A percentile compares a stretch with the other conserved stretches of the same genome.
Conservation (phyloP, 2,888 invertebrate species). For the Drosophila austrosaltans region DNA sequence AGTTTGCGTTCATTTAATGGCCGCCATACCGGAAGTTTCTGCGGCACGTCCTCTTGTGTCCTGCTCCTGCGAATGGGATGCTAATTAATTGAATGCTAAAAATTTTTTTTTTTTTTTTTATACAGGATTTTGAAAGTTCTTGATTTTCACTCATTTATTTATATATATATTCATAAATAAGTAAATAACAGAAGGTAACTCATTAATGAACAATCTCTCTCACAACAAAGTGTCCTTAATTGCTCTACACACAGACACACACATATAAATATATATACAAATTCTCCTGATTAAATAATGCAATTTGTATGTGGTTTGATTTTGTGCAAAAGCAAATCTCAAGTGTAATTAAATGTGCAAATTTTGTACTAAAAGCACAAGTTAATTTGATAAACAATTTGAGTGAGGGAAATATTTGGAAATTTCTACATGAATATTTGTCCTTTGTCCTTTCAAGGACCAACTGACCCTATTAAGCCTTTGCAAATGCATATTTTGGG, state of each 20-base stretch:
- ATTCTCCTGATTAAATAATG: conserved; percentile 63
- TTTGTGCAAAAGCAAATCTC: conserved; percentile 62
- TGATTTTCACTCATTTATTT: not conserved
- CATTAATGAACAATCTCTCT: conserved; percentile 56
- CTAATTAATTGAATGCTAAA: conserved; percentile 66
- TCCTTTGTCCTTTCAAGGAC: not conserved
- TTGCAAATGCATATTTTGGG: not conserved
- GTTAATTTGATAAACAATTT: conserved; percentile 53
- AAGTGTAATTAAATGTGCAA: conserved; percentile 68
- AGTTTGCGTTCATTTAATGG: conserved; percentile 61
- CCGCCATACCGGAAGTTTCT: conserved; percentile 60
- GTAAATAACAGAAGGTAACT: conserved; percentile 11
- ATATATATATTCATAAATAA: conserved; percentile 16
- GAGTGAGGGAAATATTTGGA: conserved; percentile 1
- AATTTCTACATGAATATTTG: not conserved
- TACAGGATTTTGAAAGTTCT: not conserved
- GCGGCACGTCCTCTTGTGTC: conserved; percentile 51
- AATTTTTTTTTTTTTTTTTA: conserved; percentile 28
- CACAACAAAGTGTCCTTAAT: conserved; percentile 51
- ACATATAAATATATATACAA: not conserved
- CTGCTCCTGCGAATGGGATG: conserved; percentile 55
- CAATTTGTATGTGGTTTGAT: conserved; percentile 71
- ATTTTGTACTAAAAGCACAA: conserved; percentile 41
- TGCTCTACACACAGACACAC: conserved; percentile 42
- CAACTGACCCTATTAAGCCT: conserved; percentile 7